Evolutionary conservation across 2,888 invertebrate species (phyloP).

Genomic region (Congeria kusceri): DNA sequence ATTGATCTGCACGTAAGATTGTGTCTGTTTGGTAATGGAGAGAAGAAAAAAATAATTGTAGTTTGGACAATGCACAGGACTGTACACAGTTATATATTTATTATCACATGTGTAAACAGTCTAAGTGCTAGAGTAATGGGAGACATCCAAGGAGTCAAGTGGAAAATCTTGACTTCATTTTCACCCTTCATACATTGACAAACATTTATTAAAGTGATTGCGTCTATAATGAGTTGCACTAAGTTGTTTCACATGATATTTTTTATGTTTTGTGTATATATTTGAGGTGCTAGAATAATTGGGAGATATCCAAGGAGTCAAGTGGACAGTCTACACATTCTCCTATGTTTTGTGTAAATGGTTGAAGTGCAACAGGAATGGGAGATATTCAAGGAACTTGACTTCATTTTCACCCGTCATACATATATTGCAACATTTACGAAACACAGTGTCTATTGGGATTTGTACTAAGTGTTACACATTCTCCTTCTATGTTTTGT

Average conservation of each 20-base stretch:
- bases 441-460: no score
- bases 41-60: no score
- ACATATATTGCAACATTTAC: not conserved
- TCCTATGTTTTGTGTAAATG: slow-evolving; percentile 24
- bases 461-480: no score
- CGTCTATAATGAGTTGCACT: not conserved
- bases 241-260: no score
- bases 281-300: slow-evolving; percentile 54
- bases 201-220: not conserved
- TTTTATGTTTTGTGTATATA: slow-evolving; percentile 28
- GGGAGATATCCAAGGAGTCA: slow-evolving; percentile 59
- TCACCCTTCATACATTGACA: slow-evolving; percentile 12
- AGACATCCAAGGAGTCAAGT: slow-evolving; percentile 28
- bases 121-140: slow-evolving; percentile 7
- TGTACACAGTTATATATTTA: no score
- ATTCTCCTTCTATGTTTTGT: no score
- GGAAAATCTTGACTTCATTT: slow-evolving; percentile 1
- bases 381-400: slow-evolving; percentile 60
- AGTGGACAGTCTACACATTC: slow-evolving; percentile 4
- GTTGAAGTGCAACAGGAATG: slow-evolving; percentile 58
- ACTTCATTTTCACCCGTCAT: slow-evolving; percentile 45
- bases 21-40: no score
- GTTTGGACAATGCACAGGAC: no score
- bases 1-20: no score
- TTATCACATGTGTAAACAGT: not conserved